Base-by-base conservation (phyloP, 1,140 invertebrate genomes). In the Orius insidiosus region DNA sequence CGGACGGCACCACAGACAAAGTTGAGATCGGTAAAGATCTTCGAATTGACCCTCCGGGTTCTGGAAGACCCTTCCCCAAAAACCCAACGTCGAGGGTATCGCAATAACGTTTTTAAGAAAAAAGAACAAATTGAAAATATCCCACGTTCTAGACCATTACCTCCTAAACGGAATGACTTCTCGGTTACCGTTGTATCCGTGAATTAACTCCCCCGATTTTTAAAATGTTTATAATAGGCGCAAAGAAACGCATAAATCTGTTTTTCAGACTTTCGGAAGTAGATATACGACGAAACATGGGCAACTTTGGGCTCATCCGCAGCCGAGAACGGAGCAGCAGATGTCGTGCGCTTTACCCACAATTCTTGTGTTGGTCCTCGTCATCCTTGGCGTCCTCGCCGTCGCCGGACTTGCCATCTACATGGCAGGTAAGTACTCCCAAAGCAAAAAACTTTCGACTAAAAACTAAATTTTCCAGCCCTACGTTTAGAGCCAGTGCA, bases 351-450 rank as follows among this genome's bases (percentile, higher is more conserved):
- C 45, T 8, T 48, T 51, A 2, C 37, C 53, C 16, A 45, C 49
- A 7, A 43, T 50, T 5, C 14, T 54, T 18, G 44, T 49, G 10
- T 49, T 54, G n/a, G 50, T 52, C 45, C 19, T 56, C 15, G 45
- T 54, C n/a, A 34, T 56, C n/a, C 37, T 83, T 13, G 76, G 80
- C 9, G 68, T 81, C 33, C 61, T 82, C 4, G 74, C 74, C 1
- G 76, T 83, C 14, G 78, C 78, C 1, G 79, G 75, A 30, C 66
- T 83, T 2, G 80, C 78, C 24, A 67, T 83, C 43, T 85, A 82
- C 63, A 77, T 84, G 70, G 80, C 79, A 54, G 69, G 72, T 74
- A 67, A 68, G 52, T 68, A 43, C 11, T 13, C 9, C 6, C 15
- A 11, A 6, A 2, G 4, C n/a, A n/a, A n/a, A 15, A 13, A 24